These are phyloP conservation scores for Cancer borealis DNA, from an alignment of 2,888 invertebrate species.

Conservation along the genomic window DNA sequence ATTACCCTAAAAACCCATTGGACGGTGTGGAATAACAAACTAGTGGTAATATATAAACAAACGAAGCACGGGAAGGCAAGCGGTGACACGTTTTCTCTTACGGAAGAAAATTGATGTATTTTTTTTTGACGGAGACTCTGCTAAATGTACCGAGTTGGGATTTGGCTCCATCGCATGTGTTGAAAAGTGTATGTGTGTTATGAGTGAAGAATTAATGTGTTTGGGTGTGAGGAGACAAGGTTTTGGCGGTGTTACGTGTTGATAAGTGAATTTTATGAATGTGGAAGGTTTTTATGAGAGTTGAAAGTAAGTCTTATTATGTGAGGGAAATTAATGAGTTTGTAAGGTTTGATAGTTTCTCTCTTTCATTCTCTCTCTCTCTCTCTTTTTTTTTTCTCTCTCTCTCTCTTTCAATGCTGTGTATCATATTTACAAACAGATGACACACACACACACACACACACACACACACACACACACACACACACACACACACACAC, in stretches of 20 bases:
- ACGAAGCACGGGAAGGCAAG: not conserved
- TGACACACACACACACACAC: slow-evolving; percentile 5
- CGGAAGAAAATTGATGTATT: not conserved
- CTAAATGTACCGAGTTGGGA: not conserved
- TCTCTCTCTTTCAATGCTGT: not conserved
- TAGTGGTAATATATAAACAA: slow-evolving; percentile 37
- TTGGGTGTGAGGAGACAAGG: slow-evolving; percentile 6
- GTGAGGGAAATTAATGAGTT: not conserved
- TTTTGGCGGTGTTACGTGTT: not conserved
- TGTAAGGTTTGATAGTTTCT: not conserved
- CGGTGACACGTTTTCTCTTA: slow-evolving; percentile 47
- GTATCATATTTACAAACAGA: slow-evolving; percentile 2
- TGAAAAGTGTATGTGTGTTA: not conserved
- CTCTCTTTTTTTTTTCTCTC: slow-evolving; percentile 5
- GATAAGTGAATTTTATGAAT: not conserved
- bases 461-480: slow-evolving; percentile 32
- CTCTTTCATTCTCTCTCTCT: slow-evolving; percentile 4
- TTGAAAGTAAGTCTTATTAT: slow-evolving; percentile 9
- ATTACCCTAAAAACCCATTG: slow-evolving; percentile 31
- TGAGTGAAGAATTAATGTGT: not conserved
- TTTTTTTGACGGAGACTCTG: not conserved
- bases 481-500: slow-evolving; percentile 18
- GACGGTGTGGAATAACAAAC: slow-evolving; percentile 39
- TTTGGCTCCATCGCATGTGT: not conserved
- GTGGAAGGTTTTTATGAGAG: not conserved